Conservation (phyloP, 2,113 vertebrate species). For the Spheniscus mendiculus region DNA sequence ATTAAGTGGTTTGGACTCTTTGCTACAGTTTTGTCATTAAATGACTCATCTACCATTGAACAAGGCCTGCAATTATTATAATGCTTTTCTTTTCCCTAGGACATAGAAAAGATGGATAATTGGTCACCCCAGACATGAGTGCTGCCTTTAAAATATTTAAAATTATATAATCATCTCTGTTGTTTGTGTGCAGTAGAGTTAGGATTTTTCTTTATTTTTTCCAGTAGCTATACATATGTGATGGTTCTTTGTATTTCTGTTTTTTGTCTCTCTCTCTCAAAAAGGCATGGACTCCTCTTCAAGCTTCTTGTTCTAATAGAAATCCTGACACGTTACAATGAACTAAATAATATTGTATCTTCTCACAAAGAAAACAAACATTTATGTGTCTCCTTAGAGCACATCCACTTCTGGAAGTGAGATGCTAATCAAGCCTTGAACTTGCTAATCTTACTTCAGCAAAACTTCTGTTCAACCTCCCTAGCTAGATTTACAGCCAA, state of each 20-base stretch:
- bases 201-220: not conserved
- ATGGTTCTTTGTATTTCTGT: not conserved
- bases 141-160: not conserved
- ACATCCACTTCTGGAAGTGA: not conserved
- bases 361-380: not conserved
- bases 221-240: not conserved
- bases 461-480: not conserved
- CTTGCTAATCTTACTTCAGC: not conserved
- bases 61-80: not conserved
- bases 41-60: not conserved
- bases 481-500: not conserved
- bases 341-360: not conserved
- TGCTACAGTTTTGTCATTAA: not conserved
- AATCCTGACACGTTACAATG: not conserved
- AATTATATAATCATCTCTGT: not conserved
- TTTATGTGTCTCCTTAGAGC: not conserved
- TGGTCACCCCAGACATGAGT: not conserved
- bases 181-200: not conserved
- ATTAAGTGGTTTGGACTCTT: not conserved
- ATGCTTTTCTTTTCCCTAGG: not conserved
- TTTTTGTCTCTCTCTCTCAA: not conserved
- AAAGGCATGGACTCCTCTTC: not conserved
- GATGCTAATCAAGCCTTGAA: not conserved
- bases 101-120: not conserved
- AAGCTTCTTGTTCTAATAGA: not conserved